Evolutionary conservation across 2,888 invertebrate species (phyloP), one percentile per base, ranked within the genome.

Genomic region (Harpalus rubripes): DNA sequence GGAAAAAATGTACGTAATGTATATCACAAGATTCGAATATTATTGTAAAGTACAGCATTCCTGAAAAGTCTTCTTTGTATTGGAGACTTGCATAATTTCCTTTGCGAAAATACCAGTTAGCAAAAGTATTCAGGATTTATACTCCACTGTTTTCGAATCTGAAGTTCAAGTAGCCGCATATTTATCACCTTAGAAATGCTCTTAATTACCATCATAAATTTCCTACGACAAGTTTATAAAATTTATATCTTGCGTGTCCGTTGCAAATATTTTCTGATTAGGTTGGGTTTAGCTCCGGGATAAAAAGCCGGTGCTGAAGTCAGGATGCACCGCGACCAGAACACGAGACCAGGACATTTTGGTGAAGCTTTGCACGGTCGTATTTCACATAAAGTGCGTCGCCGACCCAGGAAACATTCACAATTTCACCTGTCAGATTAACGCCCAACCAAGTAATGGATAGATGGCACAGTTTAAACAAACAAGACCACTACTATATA

Each of bases 181-280:
- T 82, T 82, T 61, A 82, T 82, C 82, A 82, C 82, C 52, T 82
- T 58, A 82, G 74, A 72, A 82, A 72, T 82, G 74, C 74, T 81
- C 82, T 82, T 82, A 82, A 82, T 82, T 82, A 82, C 82, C 82
- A 8, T 52, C 82, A 82, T 82, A 82, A 82, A 82, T 82, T 74
- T 58, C 12, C 72, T 59, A 74, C 56, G 82, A 82, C 82, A 82
- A 82, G 82, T 82, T 82, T 82, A 82, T 82, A 82, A 82, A 82
- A 82, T 82, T 82, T 82, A 82, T 82, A 74, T 72, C 74, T 82
- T 59, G 82, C 82, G 82, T 82, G 82, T 74, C 82, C 82, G 82
- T 74, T 82, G 74, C 82, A 82, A 82, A 82, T 82, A 82, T 82
- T 82, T 82, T 74, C 39, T 82, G 82, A 82, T 82, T 82, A 82